Evolutionary conservation across 53 echinoderm and acorn worm species (phyloP).

Genomic region (Hippasteria phrygiana): DNA sequence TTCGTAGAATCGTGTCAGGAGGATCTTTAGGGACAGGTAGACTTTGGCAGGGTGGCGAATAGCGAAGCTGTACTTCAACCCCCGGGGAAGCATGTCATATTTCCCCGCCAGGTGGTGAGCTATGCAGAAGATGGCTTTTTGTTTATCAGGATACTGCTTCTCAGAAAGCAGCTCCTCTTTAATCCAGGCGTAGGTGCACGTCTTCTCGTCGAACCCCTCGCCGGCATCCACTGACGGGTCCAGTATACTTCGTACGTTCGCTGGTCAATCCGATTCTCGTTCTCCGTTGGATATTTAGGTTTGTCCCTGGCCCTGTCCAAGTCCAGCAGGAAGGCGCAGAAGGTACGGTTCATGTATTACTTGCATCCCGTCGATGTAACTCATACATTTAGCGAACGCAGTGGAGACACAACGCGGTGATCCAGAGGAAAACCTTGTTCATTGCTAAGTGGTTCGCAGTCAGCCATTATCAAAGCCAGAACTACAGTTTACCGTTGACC

Average conservation of each 20-base stretch:
- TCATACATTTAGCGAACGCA: neutral
- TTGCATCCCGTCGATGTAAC: neutral
- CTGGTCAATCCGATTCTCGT: neutral
- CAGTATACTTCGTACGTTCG: neutral
- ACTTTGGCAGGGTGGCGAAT: constrained; percentile 6
- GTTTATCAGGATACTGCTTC: constrained; percentile 33
- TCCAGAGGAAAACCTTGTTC: neutral
- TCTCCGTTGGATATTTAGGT: neutral
- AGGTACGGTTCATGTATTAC: constrained; percentile 1
- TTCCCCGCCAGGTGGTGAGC: constrained; percentile 20
- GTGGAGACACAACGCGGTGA: constrained; percentile 4
- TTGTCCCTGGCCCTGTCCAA: neutral
- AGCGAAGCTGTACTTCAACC: constrained; percentile 9
- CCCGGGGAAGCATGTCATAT: constrained; percentile 16
- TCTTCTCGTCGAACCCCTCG: neutral
- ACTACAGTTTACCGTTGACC: too few species aligned
- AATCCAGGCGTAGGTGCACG: constrained; percentile 17
- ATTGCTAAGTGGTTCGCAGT: neutral
- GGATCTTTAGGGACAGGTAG: neutral
- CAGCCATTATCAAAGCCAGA: too few species aligned
- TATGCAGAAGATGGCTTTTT: constrained; percentile 45
- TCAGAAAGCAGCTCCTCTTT: constrained; percentile 18
- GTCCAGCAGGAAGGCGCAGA: constrained; percentile 2
- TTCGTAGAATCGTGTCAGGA: constrained; percentile 1
- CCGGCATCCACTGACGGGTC: neutral